Evolutionary conservation across 2,888 invertebrate species (phyloP), one percentile per base, ranked within the genome.

Genomic region (Eristalinus sepulchralis): DNA sequence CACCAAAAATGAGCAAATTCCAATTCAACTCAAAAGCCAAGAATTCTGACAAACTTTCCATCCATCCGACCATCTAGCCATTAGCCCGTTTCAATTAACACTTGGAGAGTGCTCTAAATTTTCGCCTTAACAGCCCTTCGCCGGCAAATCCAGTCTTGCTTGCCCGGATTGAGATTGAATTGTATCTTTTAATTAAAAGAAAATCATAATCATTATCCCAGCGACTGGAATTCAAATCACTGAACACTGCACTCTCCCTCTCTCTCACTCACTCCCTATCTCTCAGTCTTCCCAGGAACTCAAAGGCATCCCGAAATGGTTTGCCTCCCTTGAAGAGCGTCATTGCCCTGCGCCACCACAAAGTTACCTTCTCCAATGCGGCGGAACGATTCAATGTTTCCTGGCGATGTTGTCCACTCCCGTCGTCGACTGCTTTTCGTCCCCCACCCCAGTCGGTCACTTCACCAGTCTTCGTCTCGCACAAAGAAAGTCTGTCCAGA

Each of bases 321-420:
- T 71, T 59, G 59, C 57, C 20, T 34, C 55, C 31, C 79, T 60
- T 77, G 34, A 24, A 39, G 31, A 39, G 36, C 64, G 31, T 47
- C 39, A 24, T 34, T 67, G 36, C 63, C 68, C 31, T 59, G 34
- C 57, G 83, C 83, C 83, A 79, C 83, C 83, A 79, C 79, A 79
- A 83, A 83, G 79, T 64, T 73, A 79, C 72, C 79, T 79, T 73
- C 64, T 75, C 68, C 79, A 79, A 83, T 83, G 83, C 79, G 83
- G 83, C 68, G 73, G 33, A 79, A 83, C 79, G 73, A 64, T 83
- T 63, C 63, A 47, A 47, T 47, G 47, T 47, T 47, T 47, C 47
- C 47, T 47, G 27, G 27, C 5, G 39, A 83, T 78, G 82, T 72
- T 66, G 77, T 70, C 76, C 71, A 64, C 75, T 70, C 9, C 47